Conservation (phyloP, 2,888 invertebrate species). For the Drosophila lutescens region DNA sequence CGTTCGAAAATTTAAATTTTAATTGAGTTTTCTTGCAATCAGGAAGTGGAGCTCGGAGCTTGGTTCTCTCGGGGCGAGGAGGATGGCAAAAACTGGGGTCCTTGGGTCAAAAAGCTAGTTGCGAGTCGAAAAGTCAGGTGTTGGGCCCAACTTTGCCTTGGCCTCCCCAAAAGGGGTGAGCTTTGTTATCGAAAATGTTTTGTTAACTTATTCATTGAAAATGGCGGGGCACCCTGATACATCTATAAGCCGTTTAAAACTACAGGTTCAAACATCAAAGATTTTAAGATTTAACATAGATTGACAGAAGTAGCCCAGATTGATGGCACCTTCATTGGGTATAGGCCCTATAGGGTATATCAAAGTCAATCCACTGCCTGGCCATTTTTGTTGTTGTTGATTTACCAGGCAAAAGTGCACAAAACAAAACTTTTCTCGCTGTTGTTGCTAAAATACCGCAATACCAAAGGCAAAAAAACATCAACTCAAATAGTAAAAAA, state of each 20-base stretch:
- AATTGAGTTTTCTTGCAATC: slow-evolving; percentile 77
- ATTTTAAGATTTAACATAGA: background rate
- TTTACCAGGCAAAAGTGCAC: slow-evolving; percentile 60
- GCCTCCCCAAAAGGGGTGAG: slow-evolving; percentile 44
- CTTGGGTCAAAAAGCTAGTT: slow-evolving; percentile 19
- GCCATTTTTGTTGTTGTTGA: slow-evolving; percentile 50
- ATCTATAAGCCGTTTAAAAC: slow-evolving; percentile 1
- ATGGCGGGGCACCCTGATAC: background rate
- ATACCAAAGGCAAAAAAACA: slow-evolving; percentile 23
- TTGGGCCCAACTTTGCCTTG: slow-evolving; percentile 65
- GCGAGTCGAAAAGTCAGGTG: slow-evolving; percentile 70
- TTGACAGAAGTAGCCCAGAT: background rate
- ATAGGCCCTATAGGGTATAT: slow-evolving; percentile 12
- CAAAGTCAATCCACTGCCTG: slow-evolving; percentile 27
- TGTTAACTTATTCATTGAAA: slow-evolving; percentile 54
- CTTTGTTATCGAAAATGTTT: slow-evolving; percentile 64
- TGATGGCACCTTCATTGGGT: slow-evolving; percentile 5
- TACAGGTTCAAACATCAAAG: slow-evolving; percentile 1
- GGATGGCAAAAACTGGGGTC: background rate
- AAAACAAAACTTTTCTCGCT: slow-evolving; percentile 46
- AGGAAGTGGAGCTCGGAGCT: slow-evolving; percentile 17
- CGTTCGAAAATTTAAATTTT: slow-evolving; percentile 80
- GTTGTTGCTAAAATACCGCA: slow-evolving; percentile 52
- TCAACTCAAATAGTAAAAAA: slow-evolving; percentile 32
- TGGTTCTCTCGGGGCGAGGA: background rate